phyloP scores from a whole-genome alignment of 2,113 vertebrate species.

The Pterophyllum scalare region DNA sequence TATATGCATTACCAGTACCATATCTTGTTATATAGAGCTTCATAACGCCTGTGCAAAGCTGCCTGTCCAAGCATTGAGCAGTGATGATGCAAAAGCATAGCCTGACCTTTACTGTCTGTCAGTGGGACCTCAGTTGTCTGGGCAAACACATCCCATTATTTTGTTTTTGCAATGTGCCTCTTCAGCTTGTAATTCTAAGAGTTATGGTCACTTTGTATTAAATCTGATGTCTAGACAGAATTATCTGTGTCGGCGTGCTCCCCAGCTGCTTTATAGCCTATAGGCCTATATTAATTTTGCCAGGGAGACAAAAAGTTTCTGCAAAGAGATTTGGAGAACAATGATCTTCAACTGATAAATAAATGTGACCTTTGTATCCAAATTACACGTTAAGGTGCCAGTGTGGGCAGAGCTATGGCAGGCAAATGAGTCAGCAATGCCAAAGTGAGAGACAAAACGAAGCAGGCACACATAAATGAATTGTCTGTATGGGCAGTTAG shows the following conservation, averaged over 20 bases:
- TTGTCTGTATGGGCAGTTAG: neutral
- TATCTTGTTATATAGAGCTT: slow-evolving; percentile 58
- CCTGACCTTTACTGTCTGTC: slow-evolving; percentile 24
- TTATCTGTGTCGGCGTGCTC: slow-evolving; percentile 33
- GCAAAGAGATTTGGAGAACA: neutral
- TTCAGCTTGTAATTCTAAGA: slow-evolving; percentile 16
- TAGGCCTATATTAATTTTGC: slow-evolving; percentile 27
- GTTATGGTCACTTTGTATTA: slow-evolving; percentile 38
- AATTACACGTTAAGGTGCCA: slow-evolving; percentile 30
- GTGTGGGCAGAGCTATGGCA: slow-evolving; percentile 17
- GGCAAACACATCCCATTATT: slow-evolving; percentile 11
- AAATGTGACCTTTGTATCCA: slow-evolving; percentile 66
- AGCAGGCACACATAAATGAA: neutral
- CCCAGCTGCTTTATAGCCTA: slow-evolving; percentile 45
- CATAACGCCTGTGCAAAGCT: slow-evolving; percentile 58
- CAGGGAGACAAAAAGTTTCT: neutral
- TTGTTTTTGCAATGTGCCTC: slow-evolving; percentile 16
- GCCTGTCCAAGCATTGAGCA: slow-evolving; percentile 45
- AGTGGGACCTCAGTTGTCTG: neutral
- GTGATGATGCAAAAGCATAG: slow-evolving; percentile 23
- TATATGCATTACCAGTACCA: slow-evolving; percentile 34
- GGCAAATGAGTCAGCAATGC: slow-evolving; percentile 29
- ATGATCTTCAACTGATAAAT: slow-evolving; percentile 28
- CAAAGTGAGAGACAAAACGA: slow-evolving; percentile 14
- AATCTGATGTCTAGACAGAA: slow-evolving; percentile 63